Percentiles rank a stretch among this genome's conserved stretches.
These are phyloP conservation scores for Pycnomerus fuliginosus DNA, from an alignment of 2,888 invertebrate genomes.

Conservation along the genomic window DNA sequence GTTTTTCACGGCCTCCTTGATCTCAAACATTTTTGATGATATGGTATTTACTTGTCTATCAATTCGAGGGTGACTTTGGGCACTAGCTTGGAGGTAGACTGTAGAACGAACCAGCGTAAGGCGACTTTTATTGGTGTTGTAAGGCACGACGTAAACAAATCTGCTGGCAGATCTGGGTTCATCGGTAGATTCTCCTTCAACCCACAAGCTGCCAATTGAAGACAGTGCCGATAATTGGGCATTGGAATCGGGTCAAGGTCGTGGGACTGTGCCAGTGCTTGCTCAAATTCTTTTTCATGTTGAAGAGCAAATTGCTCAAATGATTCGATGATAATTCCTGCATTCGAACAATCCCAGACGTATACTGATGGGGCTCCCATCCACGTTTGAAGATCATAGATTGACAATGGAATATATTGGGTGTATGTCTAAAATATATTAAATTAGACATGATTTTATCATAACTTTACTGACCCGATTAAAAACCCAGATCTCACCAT, in stretches of 20 bases:
- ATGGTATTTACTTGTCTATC: conserved; percentile 77
- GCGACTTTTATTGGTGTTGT: conserved; percentile 98
- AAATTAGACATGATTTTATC: not conserved
- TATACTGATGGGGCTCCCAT: conserved; percentile 99
- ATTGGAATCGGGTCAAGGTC: conserved; percentile 7
- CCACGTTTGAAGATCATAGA: conserved; percentile 98
- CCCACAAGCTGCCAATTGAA: conserved; percentile 94
- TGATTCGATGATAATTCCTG: conserved; percentile 92
- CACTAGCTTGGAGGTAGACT: conserved; percentile 77
- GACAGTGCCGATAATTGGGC: conserved; percentile 76
- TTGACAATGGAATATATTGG: conserved; percentile 97
- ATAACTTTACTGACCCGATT: conserved; percentile 69
- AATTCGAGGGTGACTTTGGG: conserved; percentile 80
- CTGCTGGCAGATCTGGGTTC: conserved; percentile 97
- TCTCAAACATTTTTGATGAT: not conserved
- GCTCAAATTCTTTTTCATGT: conserved; percentile 78
- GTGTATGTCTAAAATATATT: conserved; percentile 77
- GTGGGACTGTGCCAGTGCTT: conserved; percentile 23
- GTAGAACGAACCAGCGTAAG: conserved; percentile 90
- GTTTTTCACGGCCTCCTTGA: not conserved
- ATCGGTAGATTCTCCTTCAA: conserved; percentile 93
- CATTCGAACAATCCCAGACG: conserved; percentile 98
- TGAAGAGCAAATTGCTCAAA: conserved; percentile 88
- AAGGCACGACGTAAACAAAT: conserved; percentile 95
- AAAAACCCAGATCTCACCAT: conserved; percentile 99